Percentiles rank a stretch among this genome's conserved stretches.
These are phyloP conservation scores for Temnothorax ravouxi DNA, from an alignment of 2,888 invertebrate species.

Conservation along the genomic window DNA sequence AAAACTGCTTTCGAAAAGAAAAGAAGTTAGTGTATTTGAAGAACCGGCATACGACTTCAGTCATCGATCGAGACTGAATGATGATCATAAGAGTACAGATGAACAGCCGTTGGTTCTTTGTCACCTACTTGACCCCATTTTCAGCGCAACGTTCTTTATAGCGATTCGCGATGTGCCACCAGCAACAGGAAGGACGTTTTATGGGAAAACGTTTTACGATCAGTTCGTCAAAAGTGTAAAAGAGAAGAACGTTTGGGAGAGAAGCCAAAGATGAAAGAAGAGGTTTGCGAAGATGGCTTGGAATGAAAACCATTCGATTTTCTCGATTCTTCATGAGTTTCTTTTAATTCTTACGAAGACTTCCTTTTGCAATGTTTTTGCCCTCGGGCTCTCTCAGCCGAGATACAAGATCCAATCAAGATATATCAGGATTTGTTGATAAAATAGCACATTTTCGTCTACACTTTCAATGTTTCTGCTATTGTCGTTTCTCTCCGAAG, in stretches of 20 bases:
- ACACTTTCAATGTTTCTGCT: slow-evolving; percentile 22
- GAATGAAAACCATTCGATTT: slow-evolving; percentile 54
- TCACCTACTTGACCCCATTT: slow-evolving; percentile 60
- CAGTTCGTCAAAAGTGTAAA: slow-evolving; percentile 49
- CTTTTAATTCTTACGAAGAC: slow-evolving; percentile 63
- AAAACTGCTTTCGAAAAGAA: background rate
- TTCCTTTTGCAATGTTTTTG: slow-evolving; percentile 35
- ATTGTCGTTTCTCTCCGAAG: slow-evolving; percentile 26
- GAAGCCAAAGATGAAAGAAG: slow-evolving; percentile 39
- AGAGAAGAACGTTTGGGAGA: slow-evolving; percentile 12
- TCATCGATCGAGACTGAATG: slow-evolving; percentile 56
- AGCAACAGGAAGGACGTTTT: slow-evolving; percentile 64
- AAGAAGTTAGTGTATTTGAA: slow-evolving; percentile 36
- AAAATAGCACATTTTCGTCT: slow-evolving; percentile 45
- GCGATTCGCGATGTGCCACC: slow-evolving; percentile 62
- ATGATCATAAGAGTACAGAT: slow-evolving; percentile 63
- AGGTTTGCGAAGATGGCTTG: slow-evolving; percentile 35
- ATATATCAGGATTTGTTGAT: slow-evolving; percentile 40
- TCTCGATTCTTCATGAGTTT: slow-evolving; percentile 58
- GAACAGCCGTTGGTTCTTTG: slow-evolving; percentile 51
- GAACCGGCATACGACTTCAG: slow-evolving; percentile 16
- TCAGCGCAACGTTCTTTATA: slow-evolving; percentile 43
- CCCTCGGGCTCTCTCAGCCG: background rate
- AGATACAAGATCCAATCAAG: slow-evolving; percentile 50
- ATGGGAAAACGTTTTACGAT: slow-evolving; percentile 70